Base-by-base conservation (phyloP, 2,797 vertebrate genomes). In the Eleutherodactylus coqui region DNA sequence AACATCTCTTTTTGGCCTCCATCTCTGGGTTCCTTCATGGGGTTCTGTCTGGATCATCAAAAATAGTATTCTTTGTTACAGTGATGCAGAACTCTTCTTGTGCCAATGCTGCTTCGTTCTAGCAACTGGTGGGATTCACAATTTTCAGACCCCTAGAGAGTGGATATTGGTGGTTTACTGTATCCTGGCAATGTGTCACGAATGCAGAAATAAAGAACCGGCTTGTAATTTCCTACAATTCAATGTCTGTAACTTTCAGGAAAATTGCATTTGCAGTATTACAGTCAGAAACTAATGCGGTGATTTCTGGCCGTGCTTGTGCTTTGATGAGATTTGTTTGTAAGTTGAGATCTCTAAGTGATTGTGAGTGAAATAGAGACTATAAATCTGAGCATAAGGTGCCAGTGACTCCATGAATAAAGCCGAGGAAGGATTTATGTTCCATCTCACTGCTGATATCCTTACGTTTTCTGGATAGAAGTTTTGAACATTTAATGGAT, bases 291-390 rank as follows among this genome's bases (percentile, higher is more conserved):
- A 29, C 36, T 58, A 83, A 75, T 75, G 53, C 11, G 73, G 45
- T 78, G 75, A 78, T 78, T 78, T 77, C 41, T 78, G 73, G 16
- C 75, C 34, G 14, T 24, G 58, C 76, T 55, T 6, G 36, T 11
- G n/a, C 60, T 67, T 58, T 75, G 73, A 85, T 85, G 64, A 80
- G 47, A 58, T 85, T 79, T 85, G 83, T 79, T 79, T 70, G 83
- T 76, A 76, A 84, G 53, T 51, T 21, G 60, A 76, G 73, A 84
- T 76, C 55, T 76, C 34, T 79, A 79, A 85, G 84, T 79, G 76
- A 85, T 72, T 79, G 76, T 79, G 64, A 79, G 67, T 53, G 77
- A 43, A 85, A 80, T 73, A 47, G 49, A 80, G 78, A 47, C 60
- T 14, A 78, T 79, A 85, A 85, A 85, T 85, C 62, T 41, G 17